These are phyloP conservation scores for Chrysemys picta DNA, from an alignment of 2,113 vertebrate genomes.

Conservation along the genomic window DNA sequence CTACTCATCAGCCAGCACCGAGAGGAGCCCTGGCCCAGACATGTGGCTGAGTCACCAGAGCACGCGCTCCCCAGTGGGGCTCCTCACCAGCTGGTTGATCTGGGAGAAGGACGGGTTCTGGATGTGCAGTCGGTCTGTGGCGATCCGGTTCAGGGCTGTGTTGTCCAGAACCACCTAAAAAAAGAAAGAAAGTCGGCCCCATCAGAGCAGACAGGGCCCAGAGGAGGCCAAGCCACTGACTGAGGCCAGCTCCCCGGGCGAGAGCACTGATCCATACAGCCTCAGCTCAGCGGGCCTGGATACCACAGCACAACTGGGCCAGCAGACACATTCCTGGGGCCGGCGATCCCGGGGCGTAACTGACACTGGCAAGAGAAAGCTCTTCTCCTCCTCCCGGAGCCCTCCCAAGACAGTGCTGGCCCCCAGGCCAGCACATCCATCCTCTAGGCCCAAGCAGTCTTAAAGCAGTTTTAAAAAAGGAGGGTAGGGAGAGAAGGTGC, in stretches of 20 bases:
- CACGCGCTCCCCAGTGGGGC: not conserved
- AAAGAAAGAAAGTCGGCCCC: not conserved
- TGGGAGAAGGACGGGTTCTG: slow-evolving; percentile 98
- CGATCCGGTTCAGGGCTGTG: slow-evolving; percentile 94
- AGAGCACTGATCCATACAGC: not conserved
- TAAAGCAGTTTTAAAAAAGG: not conserved
- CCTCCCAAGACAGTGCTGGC: not conserved
- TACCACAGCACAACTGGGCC: not conserved
- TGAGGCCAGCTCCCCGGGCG: not conserved
- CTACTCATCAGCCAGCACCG: not conserved
- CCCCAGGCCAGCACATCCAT: not conserved
- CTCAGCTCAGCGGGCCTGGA: not conserved
- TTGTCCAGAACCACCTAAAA: slow-evolving; percentile 95
- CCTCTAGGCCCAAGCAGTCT: not conserved
- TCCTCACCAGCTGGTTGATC: slow-evolving; percentile 97
- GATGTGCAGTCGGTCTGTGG: slow-evolving; percentile 95
- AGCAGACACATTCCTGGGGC: slow-evolving; percentile 8
- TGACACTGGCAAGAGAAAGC: slow-evolving; percentile 18
- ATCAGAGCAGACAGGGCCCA: not conserved
- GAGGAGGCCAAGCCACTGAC: fast-evolving
- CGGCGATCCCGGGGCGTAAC: not conserved
- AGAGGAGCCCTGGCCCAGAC: not conserved
- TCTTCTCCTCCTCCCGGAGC: not conserved
- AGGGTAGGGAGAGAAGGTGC: not conserved
- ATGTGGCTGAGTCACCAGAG: not conserved